Conservation (phyloP, 2,888 invertebrate genomes). For the Drosophila trichaetosa region DNA sequence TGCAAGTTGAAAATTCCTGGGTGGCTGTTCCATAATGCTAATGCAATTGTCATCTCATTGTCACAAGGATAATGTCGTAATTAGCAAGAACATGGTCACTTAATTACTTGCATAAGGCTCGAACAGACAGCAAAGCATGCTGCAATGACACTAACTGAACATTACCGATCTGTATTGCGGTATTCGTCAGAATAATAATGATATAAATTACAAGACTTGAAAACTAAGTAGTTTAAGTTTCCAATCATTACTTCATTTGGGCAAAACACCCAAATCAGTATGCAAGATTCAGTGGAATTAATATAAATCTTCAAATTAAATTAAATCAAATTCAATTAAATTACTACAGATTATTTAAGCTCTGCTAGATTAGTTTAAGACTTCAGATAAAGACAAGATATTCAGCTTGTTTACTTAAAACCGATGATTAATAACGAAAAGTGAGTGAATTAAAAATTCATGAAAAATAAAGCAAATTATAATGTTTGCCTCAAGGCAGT, state of each 20-base stretch:
- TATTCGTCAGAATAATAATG: not conserved
- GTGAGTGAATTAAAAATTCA: not conserved
- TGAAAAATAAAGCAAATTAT: not conserved
- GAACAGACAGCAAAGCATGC: constrained; percentile 1
- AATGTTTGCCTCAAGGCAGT: not conserved
- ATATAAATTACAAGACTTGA: no score
- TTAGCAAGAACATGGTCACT: constrained; percentile 51
- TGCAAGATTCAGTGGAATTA: not conserved
- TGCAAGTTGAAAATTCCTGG: constrained; percentile 10
- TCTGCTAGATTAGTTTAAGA: not conserved
- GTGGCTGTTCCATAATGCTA: constrained; percentile 52
- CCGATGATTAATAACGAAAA: not conserved
- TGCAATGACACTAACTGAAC: constrained; percentile 17
- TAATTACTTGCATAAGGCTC: constrained; percentile 55
- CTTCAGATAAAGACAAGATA: no score
- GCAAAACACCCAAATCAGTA: not conserved
- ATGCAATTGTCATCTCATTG: constrained; percentile 68
- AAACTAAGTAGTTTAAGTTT: not conserved
- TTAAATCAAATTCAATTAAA: not conserved
- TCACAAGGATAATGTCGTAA: constrained; percentile 61
- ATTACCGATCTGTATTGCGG: not conserved
- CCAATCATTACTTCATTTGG: not conserved
- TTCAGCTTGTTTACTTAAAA: not conserved
- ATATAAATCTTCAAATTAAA: not conserved
- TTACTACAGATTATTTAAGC: not conserved